Conservation (phyloP, 2,113 vertebrate genomes). For the Pachyramphus minor region DNA sequence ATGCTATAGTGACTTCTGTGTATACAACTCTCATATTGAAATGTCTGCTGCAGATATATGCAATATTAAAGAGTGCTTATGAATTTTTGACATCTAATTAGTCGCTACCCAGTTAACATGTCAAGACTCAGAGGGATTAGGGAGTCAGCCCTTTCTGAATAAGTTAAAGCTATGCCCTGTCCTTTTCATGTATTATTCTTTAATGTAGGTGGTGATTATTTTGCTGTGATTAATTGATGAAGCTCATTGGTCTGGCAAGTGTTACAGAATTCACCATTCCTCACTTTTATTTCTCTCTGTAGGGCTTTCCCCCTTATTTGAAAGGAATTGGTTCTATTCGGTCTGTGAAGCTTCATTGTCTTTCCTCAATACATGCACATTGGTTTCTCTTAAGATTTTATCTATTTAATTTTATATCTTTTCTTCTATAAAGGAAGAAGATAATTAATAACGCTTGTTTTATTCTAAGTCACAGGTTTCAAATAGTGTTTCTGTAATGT, state of each 20-base stretch:
- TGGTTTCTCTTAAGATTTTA: not conserved
- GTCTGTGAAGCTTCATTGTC: constrained; percentile 25
- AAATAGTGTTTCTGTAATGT: not conserved
- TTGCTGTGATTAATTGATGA: constrained; percentile 98
- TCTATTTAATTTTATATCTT: not conserved
- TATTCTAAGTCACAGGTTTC: not conserved
- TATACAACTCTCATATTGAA: constrained; percentile 97
- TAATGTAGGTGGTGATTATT: constrained; percentile 97
- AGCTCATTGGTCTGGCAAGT: constrained; percentile 83
- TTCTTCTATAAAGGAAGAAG: not conserved
- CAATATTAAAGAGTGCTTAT: constrained; percentile 99
- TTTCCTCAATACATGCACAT: not conserved
- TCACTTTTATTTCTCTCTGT: constrained; percentile 72
- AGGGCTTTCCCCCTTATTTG: constrained; percentile 52
- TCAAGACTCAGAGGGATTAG: constrained; percentile 90
- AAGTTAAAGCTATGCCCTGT: constrained; percentile 85
- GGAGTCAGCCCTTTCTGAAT: constrained; percentile 91
- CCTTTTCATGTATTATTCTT: constrained; percentile 93
- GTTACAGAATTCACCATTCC: constrained; percentile 73
- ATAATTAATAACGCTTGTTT: constrained; percentile 38
- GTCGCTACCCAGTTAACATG: constrained; percentile 97
- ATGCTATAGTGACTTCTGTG: constrained; percentile 90
- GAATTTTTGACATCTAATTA: constrained; percentile 99
- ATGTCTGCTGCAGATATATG: constrained; percentile 97
- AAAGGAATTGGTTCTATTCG: constrained; percentile 48